phyloP scores from a whole-genome alignment of 2,797 vertebrate species.

The Chlorospingus flavigularis region DNA sequence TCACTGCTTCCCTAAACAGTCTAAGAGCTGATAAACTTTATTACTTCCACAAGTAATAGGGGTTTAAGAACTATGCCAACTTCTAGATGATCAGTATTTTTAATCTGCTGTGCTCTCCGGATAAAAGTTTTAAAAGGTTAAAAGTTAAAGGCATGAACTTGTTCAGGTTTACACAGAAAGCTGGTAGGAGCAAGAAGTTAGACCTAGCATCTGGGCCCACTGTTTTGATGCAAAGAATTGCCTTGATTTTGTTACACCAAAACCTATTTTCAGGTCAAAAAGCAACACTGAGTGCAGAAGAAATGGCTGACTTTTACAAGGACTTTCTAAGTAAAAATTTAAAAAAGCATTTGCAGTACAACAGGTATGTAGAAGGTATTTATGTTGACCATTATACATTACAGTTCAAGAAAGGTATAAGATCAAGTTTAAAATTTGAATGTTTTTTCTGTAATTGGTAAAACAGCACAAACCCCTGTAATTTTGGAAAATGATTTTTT shows the following conservation, averaged over 20 bases:
- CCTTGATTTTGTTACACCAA: neutral
- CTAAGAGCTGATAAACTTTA: neutral
- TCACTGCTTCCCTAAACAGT: neutral
- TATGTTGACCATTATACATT: neutral
- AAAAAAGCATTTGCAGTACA: constrained; percentile 86
- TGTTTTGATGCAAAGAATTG: neutral
- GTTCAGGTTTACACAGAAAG: neutral
- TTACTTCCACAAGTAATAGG: neutral
- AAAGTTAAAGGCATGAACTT: neutral
- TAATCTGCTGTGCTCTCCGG: neutral
- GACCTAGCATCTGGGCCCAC: neutral
- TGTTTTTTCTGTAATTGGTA: neutral
- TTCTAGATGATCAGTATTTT: neutral
- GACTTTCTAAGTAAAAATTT: constrained; percentile 89
- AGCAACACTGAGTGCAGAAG: constrained; percentile 82
- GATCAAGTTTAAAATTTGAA: neutral
- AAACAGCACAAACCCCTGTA: neutral
- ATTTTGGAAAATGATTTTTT: neutral
- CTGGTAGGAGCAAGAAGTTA: neutral
- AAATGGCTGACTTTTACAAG: constrained; percentile 97
- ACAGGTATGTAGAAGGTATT: constrained; percentile 81
- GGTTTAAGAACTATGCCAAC: neutral
- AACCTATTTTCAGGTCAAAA: constrained; percentile 81
- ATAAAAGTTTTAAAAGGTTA: neutral
- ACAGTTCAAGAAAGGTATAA: neutral